Conservation (phyloP, 2,113 vertebrate species). For the Stigmatopora argus region DNA sequence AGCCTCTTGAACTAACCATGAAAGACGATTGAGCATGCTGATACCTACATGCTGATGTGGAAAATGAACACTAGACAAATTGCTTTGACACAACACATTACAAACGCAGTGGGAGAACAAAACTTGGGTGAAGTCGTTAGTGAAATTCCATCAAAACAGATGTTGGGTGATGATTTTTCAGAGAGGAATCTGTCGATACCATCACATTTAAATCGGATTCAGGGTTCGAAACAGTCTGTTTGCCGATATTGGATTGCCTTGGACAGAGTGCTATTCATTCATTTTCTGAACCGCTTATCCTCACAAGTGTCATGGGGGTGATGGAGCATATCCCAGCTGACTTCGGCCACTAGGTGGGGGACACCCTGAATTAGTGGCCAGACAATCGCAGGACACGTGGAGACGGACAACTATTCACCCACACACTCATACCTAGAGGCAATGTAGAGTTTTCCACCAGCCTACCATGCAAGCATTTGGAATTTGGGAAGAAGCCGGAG, state of each 20-base stretch:
- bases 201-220: slow-evolving; percentile 41
- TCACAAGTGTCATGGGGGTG: too few species aligned
- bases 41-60: slow-evolving; percentile 24
- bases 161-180: not conserved
- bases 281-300: too few species aligned
- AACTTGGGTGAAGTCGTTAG: slow-evolving; percentile 26
- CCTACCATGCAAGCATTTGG: too few species aligned
- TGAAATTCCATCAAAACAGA: slow-evolving; percentile 21
- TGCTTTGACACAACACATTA: slow-evolving; percentile 22
- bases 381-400: too few species aligned
- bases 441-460: too few species aligned
- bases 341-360: too few species aligned
- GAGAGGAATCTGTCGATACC: slow-evolving; percentile 21
- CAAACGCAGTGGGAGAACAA: slow-evolving; percentile 13
- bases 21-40: slow-evolving; percentile 20
- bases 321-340: too few species aligned
- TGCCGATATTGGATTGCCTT: slow-evolving; percentile 49
- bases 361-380: too few species aligned
- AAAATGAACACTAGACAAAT: slow-evolving; percentile 38
- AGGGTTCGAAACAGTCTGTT: slow-evolving; percentile 45
- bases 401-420: too few species aligned
- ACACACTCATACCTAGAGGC: too few species aligned
- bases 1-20: slow-evolving; percentile 19
- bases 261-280: slow-evolving; percentile 39
- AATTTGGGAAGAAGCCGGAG: too few species aligned